Evolutionary conservation across 2,888 invertebrate genomes (phyloP).

Genomic region (Odontothrips loti): DNA sequence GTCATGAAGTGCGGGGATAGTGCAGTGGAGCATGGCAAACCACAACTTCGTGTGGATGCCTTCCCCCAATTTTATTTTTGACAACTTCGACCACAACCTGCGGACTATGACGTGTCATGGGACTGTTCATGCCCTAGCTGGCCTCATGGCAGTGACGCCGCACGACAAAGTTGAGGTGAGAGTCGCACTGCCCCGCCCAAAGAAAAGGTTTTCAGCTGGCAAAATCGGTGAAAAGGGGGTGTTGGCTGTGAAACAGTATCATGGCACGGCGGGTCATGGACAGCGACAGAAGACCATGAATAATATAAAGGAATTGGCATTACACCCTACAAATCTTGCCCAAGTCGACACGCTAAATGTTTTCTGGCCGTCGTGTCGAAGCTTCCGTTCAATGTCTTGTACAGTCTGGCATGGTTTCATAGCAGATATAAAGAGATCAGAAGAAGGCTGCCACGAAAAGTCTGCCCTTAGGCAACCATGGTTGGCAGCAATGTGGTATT

Average conservation of each 20-base stretch:
- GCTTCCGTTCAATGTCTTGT: no score
- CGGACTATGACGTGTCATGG: not conserved
- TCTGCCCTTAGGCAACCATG: no score
- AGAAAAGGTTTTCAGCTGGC: not conserved
- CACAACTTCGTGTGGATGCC: not conserved
- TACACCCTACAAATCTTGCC: no score
- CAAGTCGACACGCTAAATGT: no score
- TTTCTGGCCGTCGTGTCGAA: no score
- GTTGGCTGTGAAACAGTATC: not conserved
- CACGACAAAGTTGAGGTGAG: not conserved
- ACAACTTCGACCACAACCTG: not conserved
- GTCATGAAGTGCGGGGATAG: not conserved
- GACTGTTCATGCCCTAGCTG: not conserved
- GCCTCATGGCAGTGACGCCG: not conserved
- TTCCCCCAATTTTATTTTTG: not conserved
- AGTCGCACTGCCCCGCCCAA: not conserved
- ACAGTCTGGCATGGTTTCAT: not conserved
- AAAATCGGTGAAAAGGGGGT: not conserved
- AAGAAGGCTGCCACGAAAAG: not conserved
- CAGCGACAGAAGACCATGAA: no score
- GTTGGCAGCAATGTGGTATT: no score
- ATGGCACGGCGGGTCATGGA: no score
- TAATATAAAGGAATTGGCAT: no score
- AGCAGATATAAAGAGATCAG: not conserved
- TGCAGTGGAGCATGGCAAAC: not conserved